Percentiles rank a stretch among this genome's conserved stretches.
These are phyloP conservation scores for Sander vitreus DNA, from an alignment of 2,113 vertebrate genomes.

Conservation along the genomic window DNA sequence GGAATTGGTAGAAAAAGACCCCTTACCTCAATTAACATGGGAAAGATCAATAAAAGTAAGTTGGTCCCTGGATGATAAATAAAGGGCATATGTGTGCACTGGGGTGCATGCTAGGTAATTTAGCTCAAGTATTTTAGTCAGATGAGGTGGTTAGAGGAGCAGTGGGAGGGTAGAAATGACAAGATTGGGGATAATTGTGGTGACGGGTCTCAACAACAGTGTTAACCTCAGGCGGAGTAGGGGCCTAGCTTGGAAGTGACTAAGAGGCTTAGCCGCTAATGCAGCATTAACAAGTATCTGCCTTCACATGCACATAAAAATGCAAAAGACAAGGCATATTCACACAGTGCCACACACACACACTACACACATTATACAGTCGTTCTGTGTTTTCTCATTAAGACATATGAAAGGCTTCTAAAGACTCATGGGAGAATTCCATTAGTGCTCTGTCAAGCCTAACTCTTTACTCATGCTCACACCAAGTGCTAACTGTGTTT, in stretches of 20 bases:
- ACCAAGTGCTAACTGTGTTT: constrained; percentile 65
- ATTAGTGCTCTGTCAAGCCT: constrained; percentile 75
- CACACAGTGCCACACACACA: constrained; percentile 20
- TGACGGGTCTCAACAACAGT: constrained; percentile 43
- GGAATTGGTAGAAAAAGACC: constrained; percentile 76
- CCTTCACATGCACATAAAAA: constrained; percentile 28
- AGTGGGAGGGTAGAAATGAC: constrained; percentile 45
- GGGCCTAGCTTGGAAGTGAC: constrained; percentile 44
- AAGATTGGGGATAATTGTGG: constrained; percentile 55
- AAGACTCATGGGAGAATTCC: constrained; percentile 74
- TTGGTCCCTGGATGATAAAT: constrained; percentile 59
- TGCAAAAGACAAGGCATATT: constrained; percentile 18
- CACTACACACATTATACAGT: constrained; percentile 51
- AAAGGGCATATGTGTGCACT: constrained; percentile 46
- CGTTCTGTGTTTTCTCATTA: constrained; percentile 74
- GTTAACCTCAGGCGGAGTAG: constrained; percentile 59
- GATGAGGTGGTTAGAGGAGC: constrained; percentile 13
- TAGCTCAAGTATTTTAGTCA: constrained; percentile 28
- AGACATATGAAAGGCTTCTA: constrained; percentile 77
- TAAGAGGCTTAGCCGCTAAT: constrained; percentile 71
- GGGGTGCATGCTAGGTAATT: constrained; percentile 44
- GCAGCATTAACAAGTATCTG: constrained; percentile 49
- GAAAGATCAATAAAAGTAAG: constrained; percentile 69
- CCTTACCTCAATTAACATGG: constrained; percentile 76
- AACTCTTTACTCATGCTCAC: constrained; percentile 67